Evolutionary conservation across 2,888 invertebrate genomes (phyloP).

Genomic region (Hanleya hanleyi): DNA sequence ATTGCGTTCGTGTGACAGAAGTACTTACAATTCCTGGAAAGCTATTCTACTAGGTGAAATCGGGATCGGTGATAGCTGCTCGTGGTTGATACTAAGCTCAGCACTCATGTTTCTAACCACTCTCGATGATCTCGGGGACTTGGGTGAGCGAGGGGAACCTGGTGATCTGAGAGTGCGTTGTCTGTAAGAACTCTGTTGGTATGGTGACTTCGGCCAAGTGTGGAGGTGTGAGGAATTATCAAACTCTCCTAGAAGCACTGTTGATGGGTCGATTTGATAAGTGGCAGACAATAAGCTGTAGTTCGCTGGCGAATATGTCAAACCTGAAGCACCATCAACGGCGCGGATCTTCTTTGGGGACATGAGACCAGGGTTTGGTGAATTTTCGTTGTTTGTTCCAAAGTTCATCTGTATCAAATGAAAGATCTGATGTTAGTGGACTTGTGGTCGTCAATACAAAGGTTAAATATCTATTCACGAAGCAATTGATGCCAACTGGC

Average conservation of each 20-base stretch:
- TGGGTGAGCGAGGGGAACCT: no score
- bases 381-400: neutral
- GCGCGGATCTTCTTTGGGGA: neutral
- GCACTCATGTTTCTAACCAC: neutral
- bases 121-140: neutral
- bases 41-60: conserved; percentile 25
- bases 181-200: no score
- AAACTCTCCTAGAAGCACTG: no score
- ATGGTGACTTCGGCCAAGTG: no score
- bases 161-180: no score
- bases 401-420: neutral
- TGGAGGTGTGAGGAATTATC: no score
- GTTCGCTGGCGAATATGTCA: neutral
- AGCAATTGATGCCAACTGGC: neutral
- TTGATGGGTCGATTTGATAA: no score
- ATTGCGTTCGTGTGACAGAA: no score
- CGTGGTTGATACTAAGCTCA: neutral
- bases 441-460: no score
- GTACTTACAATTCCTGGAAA: conserved; percentile 53
- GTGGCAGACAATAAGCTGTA: neutral
- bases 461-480: no score
- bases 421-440: neutral
- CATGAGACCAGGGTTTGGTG: neutral
- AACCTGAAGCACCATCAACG: neutral
- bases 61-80: neutral